Base-by-base conservation (phyloP, 2,888 invertebrate species). In the Andrena minutula region DNA sequence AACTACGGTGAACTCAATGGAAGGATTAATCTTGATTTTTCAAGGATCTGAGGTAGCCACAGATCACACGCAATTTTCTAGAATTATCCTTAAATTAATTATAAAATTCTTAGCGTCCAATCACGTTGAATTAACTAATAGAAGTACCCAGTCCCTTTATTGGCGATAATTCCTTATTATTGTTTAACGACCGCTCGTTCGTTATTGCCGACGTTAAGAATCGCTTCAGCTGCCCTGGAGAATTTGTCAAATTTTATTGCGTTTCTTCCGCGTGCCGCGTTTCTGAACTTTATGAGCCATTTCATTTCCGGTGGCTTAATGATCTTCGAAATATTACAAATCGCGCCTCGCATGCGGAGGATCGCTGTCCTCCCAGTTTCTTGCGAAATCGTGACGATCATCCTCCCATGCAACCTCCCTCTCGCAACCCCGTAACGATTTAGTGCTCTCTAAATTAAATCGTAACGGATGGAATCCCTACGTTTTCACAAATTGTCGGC, bases 391-490 rank as follows among this genome's bases (percentile, higher is more conserved):
- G 23, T 56, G 12, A n/a, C 51, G 8, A n/a, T 10, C 7, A 49
- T 20, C 51, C 30, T 8, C 16, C 41, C 30, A 5, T n/a, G 65
- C 41, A 8, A 12, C 28, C 8, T 30, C 49, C 16, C 20, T 3
- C 7, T 28, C 7, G 35, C 16, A 10, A 7, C 10, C 79, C 23
- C 56, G 41, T 28, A 61, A 53, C 71, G 76, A 76, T 69, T 74
- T 73, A 77, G 69, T 72, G 82, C 23, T 32, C 58, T 8, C 53
- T 76, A 75, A 79, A 87, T 87, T 84, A 82, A 86, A 75, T 86
- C 7, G 56, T 78, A 74, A 75, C 49, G 73, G 51, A 72, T 65
- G 63, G 70, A 69, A 73, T 69, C 79, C 32, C 79, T 49, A 47
- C 74, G 69, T 68, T 78, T 23, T 83, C 64, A 35, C 83, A 75